These are phyloP conservation scores for Pseudopodoces humilis DNA, from an alignment of 2,113 vertebrate species.

Conservation along the genomic window DNA sequence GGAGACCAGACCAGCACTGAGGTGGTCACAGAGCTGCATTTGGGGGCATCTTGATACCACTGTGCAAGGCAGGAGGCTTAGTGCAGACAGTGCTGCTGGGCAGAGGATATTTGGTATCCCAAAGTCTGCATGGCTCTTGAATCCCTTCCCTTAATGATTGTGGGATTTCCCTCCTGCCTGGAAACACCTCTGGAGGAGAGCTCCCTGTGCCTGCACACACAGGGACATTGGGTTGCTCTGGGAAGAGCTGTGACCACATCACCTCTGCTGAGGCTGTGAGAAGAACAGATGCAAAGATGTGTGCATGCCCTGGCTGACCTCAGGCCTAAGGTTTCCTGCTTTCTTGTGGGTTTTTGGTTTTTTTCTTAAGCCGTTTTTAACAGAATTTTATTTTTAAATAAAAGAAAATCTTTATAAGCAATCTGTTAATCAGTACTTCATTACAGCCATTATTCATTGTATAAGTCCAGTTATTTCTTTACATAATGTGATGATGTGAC, in stretches of 20 bases:
- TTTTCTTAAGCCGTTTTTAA: constrained; percentile 62
- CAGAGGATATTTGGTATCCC: background rate
- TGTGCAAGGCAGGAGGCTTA: background rate
- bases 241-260: background rate
- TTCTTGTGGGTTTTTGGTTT: background rate
- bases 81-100: background rate
- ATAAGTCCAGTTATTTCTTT: constrained; percentile 69
- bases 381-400: constrained; percentile 80
- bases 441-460: constrained; percentile 72
- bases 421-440: constrained; percentile 71
- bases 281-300: constrained; percentile 32
- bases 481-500: constrained; percentile 38
- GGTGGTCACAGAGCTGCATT: background rate
- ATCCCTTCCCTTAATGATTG: background rate
- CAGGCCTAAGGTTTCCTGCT: constrained; percentile 47
- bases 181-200: background rate
- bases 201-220: background rate
- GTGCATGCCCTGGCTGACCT: constrained; percentile 38
- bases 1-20: background rate
- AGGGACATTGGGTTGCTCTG: background rate
- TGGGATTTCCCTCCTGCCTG: background rate
- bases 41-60: background rate
- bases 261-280: constrained; percentile 52
- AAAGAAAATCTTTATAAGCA: constrained; percentile 63
- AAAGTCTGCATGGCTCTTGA: background rate